Evolutionary conservation across 2,888 invertebrate species (phyloP), one percentile per base, ranked within the genome.

Genomic region (Eilema depressum): DNA sequence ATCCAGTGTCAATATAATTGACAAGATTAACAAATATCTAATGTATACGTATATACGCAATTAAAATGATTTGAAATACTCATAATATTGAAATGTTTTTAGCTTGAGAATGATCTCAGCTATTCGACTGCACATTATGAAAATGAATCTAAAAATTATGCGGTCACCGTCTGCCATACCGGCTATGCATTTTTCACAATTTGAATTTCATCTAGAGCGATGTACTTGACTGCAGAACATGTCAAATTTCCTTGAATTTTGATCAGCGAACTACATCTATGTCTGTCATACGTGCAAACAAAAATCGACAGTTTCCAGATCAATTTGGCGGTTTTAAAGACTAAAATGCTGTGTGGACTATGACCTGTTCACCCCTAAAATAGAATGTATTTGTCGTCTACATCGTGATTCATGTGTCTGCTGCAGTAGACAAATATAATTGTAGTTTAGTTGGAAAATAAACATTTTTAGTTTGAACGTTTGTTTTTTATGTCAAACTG

Each of bases 161-260:
- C 94, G 85, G 86, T 73, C 85, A 78, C 85, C 77, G 88, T 92
- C 89, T 88, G 90, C 83, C 59, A 85, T 81, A 86, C 75, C 85
- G 92, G 93, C 93, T 93, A 89, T 93, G 94, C 94, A 95, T 95
- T 95, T 93, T 94, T 93, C 93, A 89, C 86, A 83, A 92, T 91
- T 90, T 92, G 90, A 92, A 92, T 91, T 92, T 91, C 86, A 91
- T 91, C 86, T 86, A 78, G 82, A 86, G 84, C 88, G 88, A 92
- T 93, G 93, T 93, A 93, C 93, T 93, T 91, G 89, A 91, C 86
- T 94, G 94, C 94, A 94, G 91, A 94, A 92, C 90, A 86, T 90
- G 89, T 91, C 87, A 85, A 91, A 93, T 94, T 94, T 94, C 94
- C 94, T 95, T 95, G 95, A 95, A 95, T 95, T 95, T 95, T 92